Conservation (phyloP, 1,140 invertebrate genomes). For the Magallana ariakensis region DNA sequence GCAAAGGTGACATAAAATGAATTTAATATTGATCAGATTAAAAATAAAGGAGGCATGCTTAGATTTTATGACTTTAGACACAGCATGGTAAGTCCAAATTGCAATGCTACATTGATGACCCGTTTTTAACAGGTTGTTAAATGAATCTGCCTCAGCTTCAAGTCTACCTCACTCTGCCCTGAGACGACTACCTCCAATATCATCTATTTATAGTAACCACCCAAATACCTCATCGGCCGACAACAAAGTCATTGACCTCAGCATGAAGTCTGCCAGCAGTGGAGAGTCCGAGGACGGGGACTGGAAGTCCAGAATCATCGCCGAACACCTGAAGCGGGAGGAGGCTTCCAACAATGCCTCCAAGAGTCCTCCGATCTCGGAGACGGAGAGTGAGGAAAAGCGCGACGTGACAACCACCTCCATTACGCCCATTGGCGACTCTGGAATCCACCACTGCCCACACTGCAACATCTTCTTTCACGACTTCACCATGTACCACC, state of each 20-base stretch:
- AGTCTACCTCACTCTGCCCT: constrained; percentile 61
- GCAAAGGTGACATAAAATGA: not conserved
- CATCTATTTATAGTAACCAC: constrained; percentile 51
- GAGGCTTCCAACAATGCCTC: constrained; percentile 1
- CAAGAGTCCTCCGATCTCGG: constrained; percentile 58
- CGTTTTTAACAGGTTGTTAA: constrained; percentile 41
- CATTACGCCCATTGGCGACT: constrained; percentile 70
- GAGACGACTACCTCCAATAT: constrained; percentile 49
- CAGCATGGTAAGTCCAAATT: not conserved
- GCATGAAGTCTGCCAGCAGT: constrained; percentile 70
- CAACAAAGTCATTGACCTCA: constrained; percentile 74
- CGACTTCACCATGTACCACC: constrained; percentile 77
- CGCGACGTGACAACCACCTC: constrained; percentile 73
- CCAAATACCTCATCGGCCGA: constrained; percentile 36
- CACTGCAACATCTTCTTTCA: constrained; percentile 77
- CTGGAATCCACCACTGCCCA: constrained; percentile 74
- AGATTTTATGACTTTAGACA: not conserved
- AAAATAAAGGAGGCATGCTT: not conserved
- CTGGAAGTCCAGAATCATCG: constrained; percentile 62
- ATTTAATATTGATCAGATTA: not conserved
- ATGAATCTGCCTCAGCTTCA: constrained; percentile 17
- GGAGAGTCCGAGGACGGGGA: constrained; percentile 66
- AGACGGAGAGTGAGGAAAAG: constrained; percentile 72
- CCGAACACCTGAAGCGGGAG: constrained; percentile 41
- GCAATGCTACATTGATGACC: not conserved